Base-by-base conservation (phyloP, 2,888 invertebrate species). In the Pycnomerus fuliginosus region DNA sequence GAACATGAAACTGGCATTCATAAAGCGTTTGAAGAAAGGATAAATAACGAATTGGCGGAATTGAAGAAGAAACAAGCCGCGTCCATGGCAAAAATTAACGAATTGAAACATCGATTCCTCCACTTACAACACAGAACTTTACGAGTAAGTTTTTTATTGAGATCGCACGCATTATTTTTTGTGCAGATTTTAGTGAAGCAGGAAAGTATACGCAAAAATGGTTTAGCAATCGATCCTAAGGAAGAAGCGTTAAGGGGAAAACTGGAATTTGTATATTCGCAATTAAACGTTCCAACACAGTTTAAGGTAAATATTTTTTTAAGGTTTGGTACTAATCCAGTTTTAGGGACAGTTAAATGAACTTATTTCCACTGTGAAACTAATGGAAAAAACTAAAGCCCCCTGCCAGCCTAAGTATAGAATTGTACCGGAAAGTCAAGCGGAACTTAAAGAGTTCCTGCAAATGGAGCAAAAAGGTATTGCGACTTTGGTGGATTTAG, bases 261-360 rank as follows among this genome's bases (percentile, higher is more conserved):
- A 53, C 76, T 96, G 30, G 93, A 96, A 71, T 84, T 87, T 38
- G 81, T 96, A 65, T 85, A 91, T 46, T 82, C 87, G 0, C 87
- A 94, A 62, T 80, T 97, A 11, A 90, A 91, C 58, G 87, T 90
- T 8, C 95, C 96, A 16, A 91, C 93, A 24, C 90, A 96, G 56
- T 92, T 91, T 65, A 94, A 93, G 73, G 90, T 89, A 67, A 74
- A 72, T 71, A 24, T 13, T 31, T 16, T 29, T 28, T 37, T 17
- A 1, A 11, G 24, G 11, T 36, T 5, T 31, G 16, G 20, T 12
- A 34, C 27, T 10, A 27, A 27, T 5, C n/a, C 11, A 5, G 31
- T 54, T 70, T 16, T 66, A 88, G 86, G 93, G 94, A 44, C 87
- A 93, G 37, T 77, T 96, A 40, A 92, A 90, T 70, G 95, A 96